Conservation (phyloP, 2,113 vertebrate species). For the Etheostoma spectabile region DNA sequence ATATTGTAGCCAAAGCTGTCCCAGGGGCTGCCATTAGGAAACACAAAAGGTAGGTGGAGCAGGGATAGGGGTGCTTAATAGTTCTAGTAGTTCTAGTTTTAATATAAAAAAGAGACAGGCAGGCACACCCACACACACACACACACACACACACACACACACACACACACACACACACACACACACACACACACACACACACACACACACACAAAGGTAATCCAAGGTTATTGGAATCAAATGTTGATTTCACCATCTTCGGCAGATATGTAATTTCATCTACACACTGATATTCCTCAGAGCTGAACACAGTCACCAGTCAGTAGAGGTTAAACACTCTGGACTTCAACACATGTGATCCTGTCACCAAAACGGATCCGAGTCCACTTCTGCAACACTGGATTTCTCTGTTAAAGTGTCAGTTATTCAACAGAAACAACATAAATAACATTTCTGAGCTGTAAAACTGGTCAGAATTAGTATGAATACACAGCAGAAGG, state of each 20-base stretch:
- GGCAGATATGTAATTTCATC: constrained; percentile 72
- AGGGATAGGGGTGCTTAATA: constrained; percentile 9
- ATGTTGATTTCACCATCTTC: constrained; percentile 60
- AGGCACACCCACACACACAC: too few species aligned
- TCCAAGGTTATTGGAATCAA: constrained; percentile 62
- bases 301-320: constrained; percentile 44
- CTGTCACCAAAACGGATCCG: neutral
- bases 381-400: neutral
- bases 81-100: too few species aligned
- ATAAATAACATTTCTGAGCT: neutral
- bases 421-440: neutral
- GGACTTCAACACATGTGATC: constrained; percentile 29
- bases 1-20: constrained; percentile 63
- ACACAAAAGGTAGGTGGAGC: constrained; percentile 39
- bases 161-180: too few species aligned
- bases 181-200: neutral
- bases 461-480: neutral
- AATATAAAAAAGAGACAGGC: too few species aligned
- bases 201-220: constrained; percentile 26
- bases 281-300: constrained; percentile 38
- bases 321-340: constrained; percentile 49
- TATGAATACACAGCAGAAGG: constrained; percentile 15
- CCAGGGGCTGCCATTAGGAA: constrained; percentile 71
- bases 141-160: too few species aligned
- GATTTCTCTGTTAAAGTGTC: constrained; percentile 6